Conservation (phyloP, 2,113 vertebrate genomes). For the Sander vitreus region DNA sequence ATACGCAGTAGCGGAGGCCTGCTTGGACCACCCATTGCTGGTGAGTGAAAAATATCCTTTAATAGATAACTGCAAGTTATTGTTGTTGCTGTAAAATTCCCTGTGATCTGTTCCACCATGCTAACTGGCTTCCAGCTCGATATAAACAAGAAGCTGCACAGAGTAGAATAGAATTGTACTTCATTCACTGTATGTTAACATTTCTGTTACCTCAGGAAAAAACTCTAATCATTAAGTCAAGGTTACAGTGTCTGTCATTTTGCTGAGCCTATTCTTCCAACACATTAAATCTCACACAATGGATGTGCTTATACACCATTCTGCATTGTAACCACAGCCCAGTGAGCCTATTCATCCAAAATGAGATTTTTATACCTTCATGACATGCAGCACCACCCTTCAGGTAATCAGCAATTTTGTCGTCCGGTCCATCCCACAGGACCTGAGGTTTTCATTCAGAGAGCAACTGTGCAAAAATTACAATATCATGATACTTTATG, state of each 20-base stretch:
- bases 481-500: conserved; percentile 49
- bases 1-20: conserved; percentile 84
- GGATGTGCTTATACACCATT: conserved; percentile 24
- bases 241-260: conserved; percentile 29
- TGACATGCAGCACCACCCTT: conserved; percentile 42
- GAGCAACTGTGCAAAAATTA: conserved; percentile 43
- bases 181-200: neutral
- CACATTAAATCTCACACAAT: conserved; percentile 37
- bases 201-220: conserved; percentile 6
- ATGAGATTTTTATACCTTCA: conserved; percentile 43
- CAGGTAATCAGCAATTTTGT: conserved; percentile 53
- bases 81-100: conserved; percentile 3
- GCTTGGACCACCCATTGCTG: conserved; percentile 85
- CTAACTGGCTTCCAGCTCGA: conserved; percentile 2
- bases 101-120: neutral
- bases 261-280: neutral
- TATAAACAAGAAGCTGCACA: conserved; percentile 18
- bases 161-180: neutral
- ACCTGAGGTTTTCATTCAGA: conserved; percentile 29
- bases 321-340: conserved; percentile 30
- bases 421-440: neutral
- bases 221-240: conserved; percentile 36
- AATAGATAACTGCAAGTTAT: conserved; percentile 18
- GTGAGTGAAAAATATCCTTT: conserved; percentile 67
- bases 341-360: conserved; percentile 48